These are phyloP conservation scores for Dicycla oo DNA, from an alignment of 2,888 invertebrate genomes.

Conservation along the genomic window DNA sequence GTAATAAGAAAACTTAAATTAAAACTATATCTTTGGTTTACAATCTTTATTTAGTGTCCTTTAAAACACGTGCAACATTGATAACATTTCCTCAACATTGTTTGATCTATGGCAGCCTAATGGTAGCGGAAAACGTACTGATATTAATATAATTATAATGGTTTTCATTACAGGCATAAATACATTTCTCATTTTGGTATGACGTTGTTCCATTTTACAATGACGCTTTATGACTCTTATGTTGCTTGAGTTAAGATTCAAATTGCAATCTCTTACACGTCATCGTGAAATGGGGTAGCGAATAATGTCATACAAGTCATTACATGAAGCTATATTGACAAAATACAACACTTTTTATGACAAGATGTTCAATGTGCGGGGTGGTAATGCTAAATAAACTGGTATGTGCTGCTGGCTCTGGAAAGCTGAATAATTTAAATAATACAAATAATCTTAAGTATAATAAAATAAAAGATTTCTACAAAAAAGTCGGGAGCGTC, in stretches of 20 bases:
- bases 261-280: background rate
- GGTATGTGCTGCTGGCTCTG: slow-evolving; percentile 43
- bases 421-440: slow-evolving; percentile 7
- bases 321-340: slow-evolving; percentile 39
- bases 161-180: slow-evolving; percentile 37
- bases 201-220: slow-evolving; percentile 22
- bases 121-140: slow-evolving; percentile 49
- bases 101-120: slow-evolving; percentile 9
- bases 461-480: no score
- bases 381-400: slow-evolving; percentile 53
- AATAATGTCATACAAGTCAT: slow-evolving; percentile 24
- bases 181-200: slow-evolving; percentile 43
- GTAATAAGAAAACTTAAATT: background rate
- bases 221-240: background rate
- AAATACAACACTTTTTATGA: slow-evolving; percentile 52
- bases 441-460: no score
- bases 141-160: slow-evolving; percentile 8
- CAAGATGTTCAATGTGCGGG: slow-evolving; percentile 42
- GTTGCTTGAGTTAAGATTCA: background rate
- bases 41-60: background rate
- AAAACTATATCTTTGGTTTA: background rate
- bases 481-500: no score
- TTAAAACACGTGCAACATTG: background rate
- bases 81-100: slow-evolving; percentile 28
- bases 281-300: background rate